These are phyloP conservation scores for Solen grandis DNA, from an alignment of 1,140 invertebrate genomes.

Conservation along the genomic window DNA sequence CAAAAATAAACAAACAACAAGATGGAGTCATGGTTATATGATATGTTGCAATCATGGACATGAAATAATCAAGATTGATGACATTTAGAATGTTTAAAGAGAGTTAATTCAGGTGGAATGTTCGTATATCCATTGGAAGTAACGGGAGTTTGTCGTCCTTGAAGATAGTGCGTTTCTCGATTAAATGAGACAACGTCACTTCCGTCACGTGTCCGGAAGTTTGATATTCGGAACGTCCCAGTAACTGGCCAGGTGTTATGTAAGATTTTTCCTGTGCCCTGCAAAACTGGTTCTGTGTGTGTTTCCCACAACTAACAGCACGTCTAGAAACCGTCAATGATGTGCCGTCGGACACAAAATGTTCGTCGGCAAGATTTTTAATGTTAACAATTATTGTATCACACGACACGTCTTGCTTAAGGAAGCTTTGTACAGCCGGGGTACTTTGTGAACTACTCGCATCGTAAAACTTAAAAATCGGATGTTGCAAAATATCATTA, in stretches of 20 bases:
- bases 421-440: not conserved
- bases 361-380: conserved; percentile 33
- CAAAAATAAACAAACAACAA: no score
- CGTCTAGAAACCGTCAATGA: conserved; percentile 42
- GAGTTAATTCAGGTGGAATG: conserved; percentile 38
- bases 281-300: conserved; percentile 19
- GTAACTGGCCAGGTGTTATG: not conserved
- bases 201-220: not conserved
- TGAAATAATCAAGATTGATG: no score
- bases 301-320: conserved; percentile 14
- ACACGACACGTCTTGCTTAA: conserved; percentile 26
- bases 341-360: conserved; percentile 12
- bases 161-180: not conserved
- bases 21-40: no score
- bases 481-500: conserved; percentile 46
- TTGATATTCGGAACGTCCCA: not conserved
- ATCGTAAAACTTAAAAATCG: conserved; percentile 38
- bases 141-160: conserved; percentile 3
- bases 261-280: not conserved
- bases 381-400: conserved; percentile 39
- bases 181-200: conserved; percentile 32
- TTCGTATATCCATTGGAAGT: conserved; percentile 44
- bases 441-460: not conserved
- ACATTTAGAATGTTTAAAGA: no score
- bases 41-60: no score